Conservation (phyloP, 2,888 invertebrate species). For the Rhingia rostrata region DNA sequence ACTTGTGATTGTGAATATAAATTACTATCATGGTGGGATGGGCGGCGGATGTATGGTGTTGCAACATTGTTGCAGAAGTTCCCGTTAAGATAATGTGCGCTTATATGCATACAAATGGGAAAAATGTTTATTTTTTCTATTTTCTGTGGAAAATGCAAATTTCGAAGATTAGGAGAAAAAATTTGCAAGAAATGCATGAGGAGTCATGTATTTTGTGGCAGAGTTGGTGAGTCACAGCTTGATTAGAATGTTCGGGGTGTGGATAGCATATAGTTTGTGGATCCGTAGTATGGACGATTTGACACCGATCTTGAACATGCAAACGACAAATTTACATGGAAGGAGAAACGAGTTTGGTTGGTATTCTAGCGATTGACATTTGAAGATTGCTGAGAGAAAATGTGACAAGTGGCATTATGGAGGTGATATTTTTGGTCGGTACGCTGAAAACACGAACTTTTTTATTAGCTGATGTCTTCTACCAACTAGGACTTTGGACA, state of each 20-base stretch:
- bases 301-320: no score
- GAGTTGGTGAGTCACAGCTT: conserved; percentile 10
- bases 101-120: conserved; percentile 13
- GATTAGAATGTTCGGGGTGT: conserved; percentile 13
- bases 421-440: no score
- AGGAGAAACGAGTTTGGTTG: no score
- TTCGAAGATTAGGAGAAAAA: conserved; percentile 25
- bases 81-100: conserved; percentile 33
- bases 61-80: conserved; percentile 60
- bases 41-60: conserved; percentile 43
- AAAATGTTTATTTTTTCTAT: conserved; percentile 22
- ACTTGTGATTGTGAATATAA: conserved; percentile 47
- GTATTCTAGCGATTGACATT: no score
- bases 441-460: no score
- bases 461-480: no score
- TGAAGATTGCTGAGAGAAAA: no score
- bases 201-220: not conserved
- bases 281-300: no score
- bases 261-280: not conserved
- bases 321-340: no score
- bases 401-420: no score
- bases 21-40: conserved; percentile 47
- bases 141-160: conserved; percentile 27
- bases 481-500: no score
- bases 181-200: conserved; percentile 12